Evolutionary conservation across 1,140 invertebrate species (phyloP).

Genomic region (Drosophila rufa): DNA sequence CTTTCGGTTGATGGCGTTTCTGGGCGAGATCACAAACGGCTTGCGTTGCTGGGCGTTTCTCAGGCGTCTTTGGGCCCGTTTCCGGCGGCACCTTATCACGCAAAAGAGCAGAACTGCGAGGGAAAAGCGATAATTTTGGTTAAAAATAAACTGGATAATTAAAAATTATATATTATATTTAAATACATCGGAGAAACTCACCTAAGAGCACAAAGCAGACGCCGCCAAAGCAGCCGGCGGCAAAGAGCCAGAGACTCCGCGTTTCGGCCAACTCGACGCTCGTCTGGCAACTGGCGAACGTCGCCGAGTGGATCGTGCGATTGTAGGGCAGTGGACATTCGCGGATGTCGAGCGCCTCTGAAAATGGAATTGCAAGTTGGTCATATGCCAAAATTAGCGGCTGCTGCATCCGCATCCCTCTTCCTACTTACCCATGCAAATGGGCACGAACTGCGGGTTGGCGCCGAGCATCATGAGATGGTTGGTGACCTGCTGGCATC

Average conservation of each 20-base stretch:
- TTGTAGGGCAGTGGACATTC: conserved; percentile 80
- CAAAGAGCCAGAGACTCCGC: conserved; percentile 63
- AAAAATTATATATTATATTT: not conserved
- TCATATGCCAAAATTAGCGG: conserved; percentile 73
- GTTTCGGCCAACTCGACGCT: conserved; percentile 52
- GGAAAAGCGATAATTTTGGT: not conserved
- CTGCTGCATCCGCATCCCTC: conserved; percentile 38
- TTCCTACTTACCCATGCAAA: conserved; percentile 75
- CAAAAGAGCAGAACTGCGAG: conserved; percentile 69
- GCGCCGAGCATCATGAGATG: conserved; percentile 69
- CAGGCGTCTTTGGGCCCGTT: conserved; percentile 46
- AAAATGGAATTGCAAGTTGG: conserved; percentile 56
- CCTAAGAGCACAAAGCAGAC: conserved; percentile 56
- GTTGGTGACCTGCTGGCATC: conserved; percentile 73
- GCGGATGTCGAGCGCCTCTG: conserved; percentile 63
- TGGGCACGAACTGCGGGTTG: conserved; percentile 68
- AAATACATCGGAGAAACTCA: conserved; percentile 14
- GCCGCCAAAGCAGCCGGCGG: conserved; percentile 66
- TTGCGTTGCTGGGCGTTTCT: conserved; percentile 64
- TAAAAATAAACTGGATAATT: not conserved
- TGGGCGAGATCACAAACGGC: conserved; percentile 75
- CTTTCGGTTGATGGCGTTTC: conserved; percentile 69
- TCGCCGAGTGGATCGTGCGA: conserved; percentile 69
- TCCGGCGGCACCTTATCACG: conserved; percentile 56
- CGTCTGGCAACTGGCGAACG: conserved; percentile 65